Conservation (phyloP, 2,113 vertebrate genomes). For the Bos taurus region ARS-UCD2.0 NC_037337.1:80841501-80842000, state of each 20-base stretch:
- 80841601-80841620: not conserved
- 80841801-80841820: constrained; percentile 19
- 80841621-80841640: not conserved
- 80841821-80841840: constrained; percentile 35
- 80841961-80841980: constrained; percentile 70
- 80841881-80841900: constrained; percentile 45
- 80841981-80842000: constrained; percentile 70
- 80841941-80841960: constrained; percentile 68
- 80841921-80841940: constrained; percentile 46
- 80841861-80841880: constrained; percentile 19
- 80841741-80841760: constrained; percentile 36
- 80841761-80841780: constrained; percentile 11
- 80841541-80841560: not conserved
- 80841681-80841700: constrained; percentile 47
- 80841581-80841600: not conserved
- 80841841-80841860: not conserved
- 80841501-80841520: not conserved
- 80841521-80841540: not conserved
- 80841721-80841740: constrained; percentile 18
- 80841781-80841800: not conserved
- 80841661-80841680: constrained; percentile 18
- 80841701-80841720: constrained; percentile 24
- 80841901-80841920: constrained; percentile 73
- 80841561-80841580: not conserved
- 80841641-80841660: not conserved